phyloP scores from a whole-genome alignment of 1,140 invertebrate species.

The Vollenhovia emeryi region DNA sequence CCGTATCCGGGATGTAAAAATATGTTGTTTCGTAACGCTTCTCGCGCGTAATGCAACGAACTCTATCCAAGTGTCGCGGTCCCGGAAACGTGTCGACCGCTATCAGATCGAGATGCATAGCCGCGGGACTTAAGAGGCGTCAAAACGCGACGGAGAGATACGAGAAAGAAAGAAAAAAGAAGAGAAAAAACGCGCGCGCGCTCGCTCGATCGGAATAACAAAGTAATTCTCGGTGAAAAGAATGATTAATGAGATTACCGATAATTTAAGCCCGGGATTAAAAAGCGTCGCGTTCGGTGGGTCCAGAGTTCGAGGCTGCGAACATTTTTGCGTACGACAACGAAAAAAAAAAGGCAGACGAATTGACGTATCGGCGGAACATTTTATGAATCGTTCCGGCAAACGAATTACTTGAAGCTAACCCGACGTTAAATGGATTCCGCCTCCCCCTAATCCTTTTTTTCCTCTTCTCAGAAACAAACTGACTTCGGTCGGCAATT shows the following conservation, averaged over 20 bases:
- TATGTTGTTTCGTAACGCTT: conserved; percentile 6
- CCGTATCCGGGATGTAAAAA: conserved; percentile 44
- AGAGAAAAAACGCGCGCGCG: neutral
- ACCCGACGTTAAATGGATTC: neutral
- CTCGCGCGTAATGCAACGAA: neutral
- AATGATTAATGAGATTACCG: conserved; percentile 8
- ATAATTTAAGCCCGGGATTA: neutral
- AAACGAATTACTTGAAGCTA: neutral
- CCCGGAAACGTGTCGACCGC: neutral
- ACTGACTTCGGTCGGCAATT: neutral
- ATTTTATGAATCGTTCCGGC: neutral
- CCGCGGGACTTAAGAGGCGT: neutral
- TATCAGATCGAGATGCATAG: neutral
- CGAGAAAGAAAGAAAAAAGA: neutral
- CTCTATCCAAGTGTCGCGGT: neutral
- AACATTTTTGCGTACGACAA: conserved; percentile 23
- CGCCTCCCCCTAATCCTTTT: neutral
- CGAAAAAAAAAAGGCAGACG: conserved; percentile 10
- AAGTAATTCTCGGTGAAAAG: neutral
- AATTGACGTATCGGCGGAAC: too few relatives aligned
- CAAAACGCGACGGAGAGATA: neutral
- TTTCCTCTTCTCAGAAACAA: neutral
- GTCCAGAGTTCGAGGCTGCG: conserved; percentile 6
- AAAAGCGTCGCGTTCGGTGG: neutral
- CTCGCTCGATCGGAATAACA: conserved; percentile 22